phyloP scores from a whole-genome alignment of 1,140 invertebrate species.

The Drosophila melanogaster region Release_6_plus_ISO1_MT NT_037436.4:3767501-3768000 shows the following conservation, averaged over 20 bases:
- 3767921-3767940: too few relatives aligned
- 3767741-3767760: too few relatives aligned
- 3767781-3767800: too few relatives aligned
- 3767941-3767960: conserved; percentile 37
- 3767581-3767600: background rate
- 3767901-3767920: conserved; percentile 71
- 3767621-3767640: background rate
- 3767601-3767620: background rate
- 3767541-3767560: conserved; percentile 70
- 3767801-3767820: too few relatives aligned
- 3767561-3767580: conserved; percentile 69
- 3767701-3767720: too few relatives aligned
- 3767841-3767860: too few relatives aligned
- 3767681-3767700: too few relatives aligned
- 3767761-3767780: too few relatives aligned
- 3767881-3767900: background rate
- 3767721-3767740: too few relatives aligned
- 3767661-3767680: background rate
- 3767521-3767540: conserved; percentile 72
- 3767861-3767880: too few relatives aligned
- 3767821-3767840: too few relatives aligned
- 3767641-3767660: background rate
- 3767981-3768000: conserved; percentile 26
- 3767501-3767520: conserved; percentile 72
- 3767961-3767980: conserved; percentile 52